These are phyloP conservation scores for Anguilla marmorata DNA, from an alignment of 2,797 vertebrate genomes.

Conservation along the genomic window DNA sequence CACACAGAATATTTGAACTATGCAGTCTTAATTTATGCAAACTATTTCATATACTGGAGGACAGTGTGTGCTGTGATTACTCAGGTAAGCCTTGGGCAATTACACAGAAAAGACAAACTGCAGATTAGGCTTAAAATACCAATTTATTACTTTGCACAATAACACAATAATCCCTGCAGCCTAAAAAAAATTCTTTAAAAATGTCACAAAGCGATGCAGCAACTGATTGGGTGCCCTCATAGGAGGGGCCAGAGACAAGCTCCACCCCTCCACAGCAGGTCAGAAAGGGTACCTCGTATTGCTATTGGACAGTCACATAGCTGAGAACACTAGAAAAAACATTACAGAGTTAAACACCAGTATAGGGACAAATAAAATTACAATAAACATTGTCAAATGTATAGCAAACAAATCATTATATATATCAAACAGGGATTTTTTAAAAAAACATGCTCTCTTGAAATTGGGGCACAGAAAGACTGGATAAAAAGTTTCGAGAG, in stretches of 20 bases:
- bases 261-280: conserved; percentile 66
- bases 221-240: conserved; percentile 68
- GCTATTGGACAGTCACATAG: conserved; percentile 84
- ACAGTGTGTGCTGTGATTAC: neutral
- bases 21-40: neutral
- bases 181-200: conserved; percentile 77
- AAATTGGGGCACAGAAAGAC: conserved; percentile 66
- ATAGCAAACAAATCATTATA: conserved; percentile 70
- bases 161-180: conserved; percentile 98
- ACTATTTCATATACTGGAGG: neutral
- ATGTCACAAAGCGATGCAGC: conserved; percentile 77
- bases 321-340: conserved; percentile 86
- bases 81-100: neutral
- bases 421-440: conserved; percentile 74
- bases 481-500: conserved; percentile 73
- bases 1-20: neutral
- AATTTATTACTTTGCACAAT: conserved; percentile 93
- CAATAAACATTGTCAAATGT: conserved; percentile 76
- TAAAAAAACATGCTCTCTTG: conserved; percentile 74
- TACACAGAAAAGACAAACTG: conserved; percentile 54
- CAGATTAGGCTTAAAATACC: conserved; percentile 89
- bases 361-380: conserved; percentile 80
- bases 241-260: conserved; percentile 63
- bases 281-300: conserved; percentile 86
- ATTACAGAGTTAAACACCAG: conserved; percentile 79